phyloP scores from a whole-genome alignment of 30 jellyfish, hydroid and myxozoan genomes.

The Turritopsis rubra region DNA sequence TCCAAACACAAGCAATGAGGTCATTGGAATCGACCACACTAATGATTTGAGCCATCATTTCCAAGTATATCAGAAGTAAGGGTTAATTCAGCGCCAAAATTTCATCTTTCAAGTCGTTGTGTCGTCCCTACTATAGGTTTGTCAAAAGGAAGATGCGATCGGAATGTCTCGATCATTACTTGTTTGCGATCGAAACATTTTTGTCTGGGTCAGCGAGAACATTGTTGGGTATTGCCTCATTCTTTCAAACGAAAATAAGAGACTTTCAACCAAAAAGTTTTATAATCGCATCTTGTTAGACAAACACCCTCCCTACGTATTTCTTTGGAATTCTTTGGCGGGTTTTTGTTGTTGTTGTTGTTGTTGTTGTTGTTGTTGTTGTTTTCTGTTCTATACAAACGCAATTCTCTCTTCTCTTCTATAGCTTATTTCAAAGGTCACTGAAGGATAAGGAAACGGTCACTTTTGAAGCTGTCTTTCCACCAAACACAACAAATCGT shows the following conservation, averaged over 20 bases:
- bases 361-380: no score
- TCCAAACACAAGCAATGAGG: neutral
- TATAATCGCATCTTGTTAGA: no score
- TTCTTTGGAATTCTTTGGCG: no score
- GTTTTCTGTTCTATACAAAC: no score
- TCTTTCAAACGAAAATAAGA: no score
- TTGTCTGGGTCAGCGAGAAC: neutral
- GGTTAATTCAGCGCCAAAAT: neutral
- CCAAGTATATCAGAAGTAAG: constrained; percentile 3
- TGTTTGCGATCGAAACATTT: neutral
- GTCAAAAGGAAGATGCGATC: neutral
- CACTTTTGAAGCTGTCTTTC: constrained; percentile 15
- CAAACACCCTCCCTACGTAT: no score
- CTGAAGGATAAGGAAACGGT: neutral
- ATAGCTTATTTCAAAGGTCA: neutral
- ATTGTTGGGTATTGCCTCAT: neutral
- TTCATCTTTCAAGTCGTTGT: no score
- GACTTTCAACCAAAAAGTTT: no score
- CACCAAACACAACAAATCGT: constrained; percentile 7
- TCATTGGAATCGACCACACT: neutral
- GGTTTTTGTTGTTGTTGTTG: no score
- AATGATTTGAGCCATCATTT: neutral
- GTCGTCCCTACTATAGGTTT: no score
- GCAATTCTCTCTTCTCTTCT: neutral
- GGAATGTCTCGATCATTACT: neutral